Evolutionary conservation across 1,140 invertebrate species (phyloP), one percentile per base, ranked within the genome.

Genomic region (Heliconius nattereri): DNA sequence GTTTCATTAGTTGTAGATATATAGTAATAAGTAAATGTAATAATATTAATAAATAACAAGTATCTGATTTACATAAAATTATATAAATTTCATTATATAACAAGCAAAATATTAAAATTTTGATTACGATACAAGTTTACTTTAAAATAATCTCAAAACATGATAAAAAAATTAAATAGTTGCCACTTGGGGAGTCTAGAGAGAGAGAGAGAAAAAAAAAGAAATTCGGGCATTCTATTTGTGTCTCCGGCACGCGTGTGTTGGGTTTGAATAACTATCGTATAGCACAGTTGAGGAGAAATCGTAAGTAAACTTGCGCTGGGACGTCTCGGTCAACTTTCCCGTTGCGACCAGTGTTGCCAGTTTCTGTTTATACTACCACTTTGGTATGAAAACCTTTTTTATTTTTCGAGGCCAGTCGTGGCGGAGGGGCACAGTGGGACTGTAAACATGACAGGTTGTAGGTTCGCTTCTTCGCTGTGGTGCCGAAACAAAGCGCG

Each of bases 231-330:
- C 16, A 26, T 71, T 76, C 35, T 35, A 76, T 71, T 70, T 45
- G 37, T 45, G 75, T 35, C 60, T 70, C 29, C 23, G 74, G 66
- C 76, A 57, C 70, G 54, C 71, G 75, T 37, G 57, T 45, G 70
- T 52, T 40, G 35, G 57, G 78, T 73, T 66, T 78, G 72, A 78
- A 79, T 75, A 71, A 71, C 73, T 29, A 79, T 71, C 13, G 40
- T 32, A 70, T 23, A 1, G 70, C 76, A 77, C 72, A 23, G 26
- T 60, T 32, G 40, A 29, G 78, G 78, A 71, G 73, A 79, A 79
- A 79, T 79, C 78, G 60, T 71, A 75, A 79, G 49, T 45, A 79
- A 75, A 75, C 60, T 79, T 49, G 78, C 19, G 77, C 23, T 57
- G 78, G 78, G 78, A 71, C 66, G 78, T 11, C 57, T 71, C 40